A percentile compares a stretch with the other conserved stretches of the same genome.
phyloP scores from a whole-genome alignment of 2,797 vertebrate species.

The Enteromius thamalakanensis region DNA sequence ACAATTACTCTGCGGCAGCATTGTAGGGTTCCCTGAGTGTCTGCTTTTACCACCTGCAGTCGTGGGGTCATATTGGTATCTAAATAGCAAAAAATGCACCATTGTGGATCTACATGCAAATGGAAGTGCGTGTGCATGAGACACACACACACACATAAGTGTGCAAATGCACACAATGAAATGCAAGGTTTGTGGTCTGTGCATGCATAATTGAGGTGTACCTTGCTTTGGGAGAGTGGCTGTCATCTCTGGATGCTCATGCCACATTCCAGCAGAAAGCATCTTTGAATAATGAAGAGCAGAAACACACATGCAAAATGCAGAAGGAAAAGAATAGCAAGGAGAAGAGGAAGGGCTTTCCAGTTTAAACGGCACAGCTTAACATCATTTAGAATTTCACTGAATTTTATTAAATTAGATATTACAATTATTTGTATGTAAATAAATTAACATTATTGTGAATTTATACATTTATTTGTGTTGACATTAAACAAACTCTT shows the following conservation, averaged over 20 bases:
- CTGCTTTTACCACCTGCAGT: constrained; percentile 24
- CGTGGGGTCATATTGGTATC: constrained; percentile 21
- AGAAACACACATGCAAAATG: constrained; percentile 83
- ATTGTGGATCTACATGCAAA: constrained; percentile 30
- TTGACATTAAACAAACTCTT: not conserved
- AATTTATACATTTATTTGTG: not conserved
- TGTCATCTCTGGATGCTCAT: constrained; percentile 76
- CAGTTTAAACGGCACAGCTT: constrained; percentile 19
- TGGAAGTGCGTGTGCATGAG: constrained; percentile 39
- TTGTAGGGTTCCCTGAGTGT: constrained; percentile 21
- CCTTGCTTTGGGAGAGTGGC: constrained; percentile 82
- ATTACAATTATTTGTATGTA: not conserved
- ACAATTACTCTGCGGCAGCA: not conserved
- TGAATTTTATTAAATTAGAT: not conserved
- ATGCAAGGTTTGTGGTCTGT: constrained; percentile 74
- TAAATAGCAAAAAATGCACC: constrained; percentile 25
- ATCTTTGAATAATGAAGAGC: constrained; percentile 85
- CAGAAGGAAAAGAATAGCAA: constrained; percentile 74
- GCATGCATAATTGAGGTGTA: constrained; percentile 82
- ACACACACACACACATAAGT: constrained; percentile 52
- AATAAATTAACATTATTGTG: not conserved
- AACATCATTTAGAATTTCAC: not conserved
- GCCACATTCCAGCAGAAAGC: constrained; percentile 78
- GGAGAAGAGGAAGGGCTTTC: constrained; percentile 54
- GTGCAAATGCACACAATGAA: constrained; percentile 66